Evolutionary conservation across 1,140 invertebrate species (phyloP), one percentile per base, ranked within the genome.

Genomic region (Cotesia vestalis): DNA sequence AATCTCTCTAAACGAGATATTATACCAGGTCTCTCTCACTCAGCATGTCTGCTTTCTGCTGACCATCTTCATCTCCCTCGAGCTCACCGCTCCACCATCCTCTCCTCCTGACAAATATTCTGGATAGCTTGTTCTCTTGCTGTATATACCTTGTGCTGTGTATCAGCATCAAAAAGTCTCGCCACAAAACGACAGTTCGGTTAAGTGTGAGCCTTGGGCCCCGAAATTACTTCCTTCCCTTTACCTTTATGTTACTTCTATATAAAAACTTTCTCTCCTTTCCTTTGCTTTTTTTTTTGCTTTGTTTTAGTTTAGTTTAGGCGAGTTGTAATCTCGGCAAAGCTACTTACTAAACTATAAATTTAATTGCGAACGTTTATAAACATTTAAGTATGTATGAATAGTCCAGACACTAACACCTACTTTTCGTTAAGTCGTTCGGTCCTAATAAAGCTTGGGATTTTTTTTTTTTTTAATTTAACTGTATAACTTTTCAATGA

Each of bases 1-100:
- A 87, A 87, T 87, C 83, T 87, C 85, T 87, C 85, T 87, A 87
- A 87, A 87, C 85, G 85, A 87, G 85, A 87, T 87, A 87, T 87
- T 87, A 77, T 73, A 86, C 84, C 79, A 59, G 75, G 59, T 60
- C 66, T 73, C 61, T 73, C 51, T 40, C 52, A 66, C 63, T 64
- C 27, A 17, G 40, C 40, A 46, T 46, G 6, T 46, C 40, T 46
- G 40, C 11, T 69, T 57, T 46, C 51, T 51, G 57, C 35, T 36
- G 36, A 59, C 27, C 72, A 38, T 75, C 69, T 64, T 68, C 66
- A 52, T 72, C 69, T 74, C 67, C 67, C 64, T 66, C 62, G 64
- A 61, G 70, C 64, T 70, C 64, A 70, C 66, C 6, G 72, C 60
- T 64, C 61, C 68, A 52, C 5, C 46, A 27, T 20, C 35, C 14